Percentiles rank a stretch among this genome's conserved stretches.
These are phyloP conservation scores for Darevskia mixta DNA, from an alignment of 2,797 vertebrate genomes.

Conservation along the genomic window DNA sequence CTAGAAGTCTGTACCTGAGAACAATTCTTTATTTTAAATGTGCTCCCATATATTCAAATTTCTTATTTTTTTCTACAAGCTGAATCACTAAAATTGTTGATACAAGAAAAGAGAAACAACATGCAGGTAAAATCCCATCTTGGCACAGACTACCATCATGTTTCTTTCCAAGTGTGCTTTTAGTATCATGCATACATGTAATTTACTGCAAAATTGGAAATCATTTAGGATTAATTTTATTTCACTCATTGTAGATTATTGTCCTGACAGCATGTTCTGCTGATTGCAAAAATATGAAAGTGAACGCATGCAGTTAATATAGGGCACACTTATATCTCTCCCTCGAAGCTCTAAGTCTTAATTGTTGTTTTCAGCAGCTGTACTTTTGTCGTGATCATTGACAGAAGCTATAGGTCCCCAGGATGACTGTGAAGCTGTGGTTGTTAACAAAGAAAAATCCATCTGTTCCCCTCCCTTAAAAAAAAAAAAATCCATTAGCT, in stretches of 20 bases:
- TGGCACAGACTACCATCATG: constrained; percentile 29
- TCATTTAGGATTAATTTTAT: constrained; percentile 36
- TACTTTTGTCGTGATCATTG: constrained; percentile 8
- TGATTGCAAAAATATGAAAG: constrained; percentile 21
- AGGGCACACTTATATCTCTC: not conserved
- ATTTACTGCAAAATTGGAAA: constrained; percentile 31
- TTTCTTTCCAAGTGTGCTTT: constrained; percentile 39
- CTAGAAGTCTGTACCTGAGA: not conserved
- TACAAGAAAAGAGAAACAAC: constrained; percentile 33
- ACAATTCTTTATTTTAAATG: not conserved
- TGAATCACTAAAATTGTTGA: not conserved
- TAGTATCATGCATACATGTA: not conserved
- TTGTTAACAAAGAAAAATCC: constrained; percentile 1
- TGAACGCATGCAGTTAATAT: constrained; percentile 38
- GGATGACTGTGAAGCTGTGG: not conserved
- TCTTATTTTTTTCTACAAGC: not conserved
- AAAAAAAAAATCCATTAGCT: constrained; percentile 11
- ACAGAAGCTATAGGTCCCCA: constrained; percentile 13
- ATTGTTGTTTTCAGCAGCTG: constrained; percentile 21
- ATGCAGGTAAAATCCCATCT: constrained; percentile 1
- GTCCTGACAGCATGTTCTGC: not conserved
- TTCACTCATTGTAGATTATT: constrained; percentile 35
- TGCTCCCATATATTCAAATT: not conserved
- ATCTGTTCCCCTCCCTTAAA: not conserved
- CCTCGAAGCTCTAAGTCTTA: not conserved